A percentile compares a stretch with the other conserved stretches of the same genome.
Evolutionary conservation across 2,888 invertebrate species (phyloP).

Genomic region (Drosophila neotestacea): DNA sequence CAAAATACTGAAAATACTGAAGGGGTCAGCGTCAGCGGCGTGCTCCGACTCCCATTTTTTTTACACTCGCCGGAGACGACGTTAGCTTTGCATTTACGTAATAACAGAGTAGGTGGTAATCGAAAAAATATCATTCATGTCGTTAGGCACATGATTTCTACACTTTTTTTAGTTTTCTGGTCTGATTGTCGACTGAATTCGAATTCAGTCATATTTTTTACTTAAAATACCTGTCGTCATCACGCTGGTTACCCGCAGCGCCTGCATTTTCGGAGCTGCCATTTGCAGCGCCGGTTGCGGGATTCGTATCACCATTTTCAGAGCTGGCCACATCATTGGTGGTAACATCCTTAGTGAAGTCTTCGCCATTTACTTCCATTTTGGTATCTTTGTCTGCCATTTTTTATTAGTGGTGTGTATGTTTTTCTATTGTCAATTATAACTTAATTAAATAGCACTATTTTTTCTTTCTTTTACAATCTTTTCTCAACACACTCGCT

Average conservation of each 20-base stretch:
- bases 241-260: conserved; percentile 86
- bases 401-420: conserved; percentile 47
- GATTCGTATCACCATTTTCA: conserved; percentile 88
- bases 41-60: conserved; percentile 66
- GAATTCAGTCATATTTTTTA: conserved; percentile 23
- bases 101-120: conserved; percentile 66
- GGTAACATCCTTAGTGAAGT: conserved; percentile 91
- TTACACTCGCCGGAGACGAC: conserved; percentile 64
- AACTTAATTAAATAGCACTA: conserved; percentile 63
- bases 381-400: conserved; percentile 88
- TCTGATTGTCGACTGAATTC: conserved; percentile 28
- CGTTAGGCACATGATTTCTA: conserved; percentile 70
- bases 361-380: conserved; percentile 87
- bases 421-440: conserved; percentile 55
- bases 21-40: conserved; percentile 60
- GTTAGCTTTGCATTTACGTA: conserved; percentile 80
- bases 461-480: conserved; percentile 45
- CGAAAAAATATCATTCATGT: conserved; percentile 50
- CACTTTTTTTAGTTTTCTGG: conserved; percentile 22
- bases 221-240: conserved; percentile 91
- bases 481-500: conserved; percentile 71
- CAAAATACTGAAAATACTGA: conserved; percentile 56
- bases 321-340: conserved; percentile 82
- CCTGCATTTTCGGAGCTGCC: conserved; percentile 70
- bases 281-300: conserved; percentile 85